These are phyloP conservation scores for Azorinus chamasolen DNA, from an alignment of 2,888 invertebrate species.

Conservation along the genomic window DNA sequence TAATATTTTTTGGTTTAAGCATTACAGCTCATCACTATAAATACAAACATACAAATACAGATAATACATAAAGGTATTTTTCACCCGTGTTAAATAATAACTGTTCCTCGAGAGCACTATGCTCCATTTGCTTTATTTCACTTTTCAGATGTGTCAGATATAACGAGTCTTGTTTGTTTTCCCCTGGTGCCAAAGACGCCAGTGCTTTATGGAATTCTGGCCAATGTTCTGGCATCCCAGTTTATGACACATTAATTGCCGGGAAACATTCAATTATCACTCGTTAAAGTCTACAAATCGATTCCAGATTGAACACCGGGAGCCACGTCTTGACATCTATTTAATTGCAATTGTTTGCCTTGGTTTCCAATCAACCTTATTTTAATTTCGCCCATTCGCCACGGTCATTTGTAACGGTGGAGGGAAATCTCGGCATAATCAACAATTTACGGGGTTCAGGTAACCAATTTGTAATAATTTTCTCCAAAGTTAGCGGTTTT, in stretches of 20 bases:
- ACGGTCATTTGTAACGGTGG: conserved; percentile 11
- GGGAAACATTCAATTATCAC: conserved; percentile 62
- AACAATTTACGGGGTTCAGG: conserved; percentile 42
- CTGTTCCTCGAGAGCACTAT: too few species aligned
- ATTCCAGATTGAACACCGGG: conserved; percentile 26
- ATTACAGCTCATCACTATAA: too few species aligned
- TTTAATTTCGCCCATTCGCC: too few species aligned
- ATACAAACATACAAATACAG: too few species aligned
- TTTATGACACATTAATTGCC: conserved; percentile 63
- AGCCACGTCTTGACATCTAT: conserved; percentile 25
- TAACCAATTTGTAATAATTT: conserved; percentile 38
- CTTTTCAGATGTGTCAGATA: too few species aligned
- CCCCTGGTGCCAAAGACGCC: conserved; percentile 10
- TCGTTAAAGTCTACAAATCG: conserved; percentile 61
- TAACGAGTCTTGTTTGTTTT: background rate
- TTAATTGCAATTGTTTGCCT: conserved; percentile 35
- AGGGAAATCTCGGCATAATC: conserved; percentile 35
- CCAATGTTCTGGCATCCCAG: conserved; percentile 18
- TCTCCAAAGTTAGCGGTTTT: conserved; percentile 39
- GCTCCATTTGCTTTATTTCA: too few species aligned
- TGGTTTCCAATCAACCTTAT: conserved; percentile 9
- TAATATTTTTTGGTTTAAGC: too few species aligned
- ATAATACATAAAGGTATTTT: too few species aligned
- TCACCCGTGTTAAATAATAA: too few species aligned
- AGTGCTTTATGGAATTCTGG: conserved; percentile 46